phyloP scores from a whole-genome alignment of 2,888 invertebrate genomes.

The Silvanus unidentatus region DNA sequence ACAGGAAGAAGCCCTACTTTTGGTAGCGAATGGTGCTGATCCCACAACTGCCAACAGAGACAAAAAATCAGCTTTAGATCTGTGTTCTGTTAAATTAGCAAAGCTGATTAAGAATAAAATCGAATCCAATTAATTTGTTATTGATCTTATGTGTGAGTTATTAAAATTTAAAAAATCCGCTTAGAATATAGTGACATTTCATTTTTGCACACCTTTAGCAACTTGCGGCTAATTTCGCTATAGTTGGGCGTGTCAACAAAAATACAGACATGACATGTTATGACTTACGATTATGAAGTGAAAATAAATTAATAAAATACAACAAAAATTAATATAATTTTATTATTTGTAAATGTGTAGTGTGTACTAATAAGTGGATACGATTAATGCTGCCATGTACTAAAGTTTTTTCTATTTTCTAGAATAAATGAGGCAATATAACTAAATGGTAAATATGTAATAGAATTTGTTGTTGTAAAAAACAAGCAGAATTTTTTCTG shows the following conservation, averaged over 20 bases:
- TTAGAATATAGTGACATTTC: no score
- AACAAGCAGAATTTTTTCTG: no score
- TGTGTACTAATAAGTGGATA: neutral
- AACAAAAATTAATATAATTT: neutral
- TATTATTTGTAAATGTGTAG: no score
- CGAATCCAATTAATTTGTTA: neutral
- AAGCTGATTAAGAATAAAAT: slow-evolving; percentile 20
- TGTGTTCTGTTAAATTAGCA: slow-evolving; percentile 38
- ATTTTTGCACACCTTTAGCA: no score
- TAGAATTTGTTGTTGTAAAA: no score
- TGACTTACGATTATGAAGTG: neutral
- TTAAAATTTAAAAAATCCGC: no score
- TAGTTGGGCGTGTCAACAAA: slow-evolving; percentile 5
- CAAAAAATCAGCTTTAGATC: slow-evolving; percentile 60
- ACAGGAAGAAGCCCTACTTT: slow-evolving; percentile 58
- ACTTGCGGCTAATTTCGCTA: neutral
- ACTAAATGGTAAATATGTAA: neutral
- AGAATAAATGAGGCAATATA: neutral
- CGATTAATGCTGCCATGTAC: neutral
- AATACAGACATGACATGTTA: neutral
- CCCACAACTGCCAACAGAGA: slow-evolving; percentile 58
- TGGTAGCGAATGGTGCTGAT: slow-evolving; percentile 62
- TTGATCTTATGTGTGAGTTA: no score
- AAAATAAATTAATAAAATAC: neutral
- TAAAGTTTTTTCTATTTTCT: neutral